Percentiles rank a stretch among this genome's conserved stretches.
Conservation (phyloP, 35 echinoderm and acorn worm species). For the Heliocidaris tuberculata region DNA sequence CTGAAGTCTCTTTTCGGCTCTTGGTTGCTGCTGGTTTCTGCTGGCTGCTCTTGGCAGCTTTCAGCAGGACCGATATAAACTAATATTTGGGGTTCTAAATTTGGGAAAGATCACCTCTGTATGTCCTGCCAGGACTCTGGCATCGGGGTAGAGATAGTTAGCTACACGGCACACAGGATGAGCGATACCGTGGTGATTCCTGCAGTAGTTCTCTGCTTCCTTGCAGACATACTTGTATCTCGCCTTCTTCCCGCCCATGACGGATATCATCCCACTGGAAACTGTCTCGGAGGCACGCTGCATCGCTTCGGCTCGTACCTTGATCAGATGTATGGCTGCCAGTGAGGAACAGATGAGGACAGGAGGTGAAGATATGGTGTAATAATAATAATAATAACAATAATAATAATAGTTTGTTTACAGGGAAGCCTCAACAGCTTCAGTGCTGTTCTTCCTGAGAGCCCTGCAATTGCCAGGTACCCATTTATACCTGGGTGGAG, state of each 20-base stretch:
- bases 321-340: conserved; percentile 84
- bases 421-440: no score
- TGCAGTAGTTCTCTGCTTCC: conserved; percentile 77
- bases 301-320: conserved; percentile 94
- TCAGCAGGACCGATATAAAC: no score
- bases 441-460: no score
- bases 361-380: not conserved
- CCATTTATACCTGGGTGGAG: no score
- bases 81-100: no score
- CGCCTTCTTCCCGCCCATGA: conserved; percentile 57
- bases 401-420: no score
- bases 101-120: conserved; percentile 52
- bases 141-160: conserved; percentile 85
- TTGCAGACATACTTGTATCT: conserved; percentile 67
- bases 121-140: conserved; percentile 85
- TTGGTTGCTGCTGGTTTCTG: no score
- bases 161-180: conserved; percentile 77
- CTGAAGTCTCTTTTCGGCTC: no score
- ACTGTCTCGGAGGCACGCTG: conserved; percentile 85
- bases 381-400: no score
- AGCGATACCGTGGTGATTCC: conserved; percentile 47
- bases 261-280: conserved; percentile 82
- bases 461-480: no score
- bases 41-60: no score
- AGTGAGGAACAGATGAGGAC: not conserved